Conservation (phyloP, 2,888 invertebrate genomes). For the Lasioglossum leucozonium region DNA sequence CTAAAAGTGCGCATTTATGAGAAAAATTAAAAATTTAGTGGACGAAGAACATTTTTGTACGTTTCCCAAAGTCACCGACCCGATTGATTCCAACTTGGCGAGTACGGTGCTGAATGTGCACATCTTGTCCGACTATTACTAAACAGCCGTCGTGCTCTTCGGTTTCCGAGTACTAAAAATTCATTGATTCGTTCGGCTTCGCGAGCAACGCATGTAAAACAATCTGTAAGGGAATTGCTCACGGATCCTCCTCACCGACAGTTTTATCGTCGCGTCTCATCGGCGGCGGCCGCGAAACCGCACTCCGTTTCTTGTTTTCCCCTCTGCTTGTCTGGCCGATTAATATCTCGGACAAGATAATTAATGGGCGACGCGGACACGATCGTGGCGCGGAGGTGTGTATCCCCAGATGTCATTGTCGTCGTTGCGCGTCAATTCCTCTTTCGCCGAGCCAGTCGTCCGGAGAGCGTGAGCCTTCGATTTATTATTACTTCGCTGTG, state of each 20-base stretch:
- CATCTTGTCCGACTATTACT: too few species aligned
- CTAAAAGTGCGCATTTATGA: too few species aligned
- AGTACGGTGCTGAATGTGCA: too few species aligned
- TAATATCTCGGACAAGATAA: conserved; percentile 12
- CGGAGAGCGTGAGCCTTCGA: background rate
- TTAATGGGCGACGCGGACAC: conserved; percentile 1
- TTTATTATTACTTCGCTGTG: conserved; percentile 8
- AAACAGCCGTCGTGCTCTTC: too few species aligned
- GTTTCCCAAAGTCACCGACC: too few species aligned
- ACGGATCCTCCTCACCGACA: background rate
- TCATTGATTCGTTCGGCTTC: background rate
- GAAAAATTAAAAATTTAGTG: too few species aligned
- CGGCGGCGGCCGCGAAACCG: background rate
- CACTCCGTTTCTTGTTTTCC: conserved; percentile 4
- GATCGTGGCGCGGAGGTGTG: conserved; percentile 11
- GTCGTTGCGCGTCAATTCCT: conserved; percentile 17
- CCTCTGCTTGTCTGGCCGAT: conserved; percentile 4
- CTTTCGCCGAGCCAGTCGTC: conserved; percentile 29
- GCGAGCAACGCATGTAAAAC: too few species aligned
- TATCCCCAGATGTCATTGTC: conserved; percentile 11
- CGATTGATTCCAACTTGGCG: too few species aligned
- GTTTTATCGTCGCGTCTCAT: background rate
- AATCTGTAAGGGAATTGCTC: background rate
- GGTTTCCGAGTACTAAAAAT: background rate
- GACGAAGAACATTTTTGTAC: too few species aligned